Evolutionary conservation across 2,888 invertebrate species (phyloP).

Genomic region (Maniola hyperantus): DNA sequence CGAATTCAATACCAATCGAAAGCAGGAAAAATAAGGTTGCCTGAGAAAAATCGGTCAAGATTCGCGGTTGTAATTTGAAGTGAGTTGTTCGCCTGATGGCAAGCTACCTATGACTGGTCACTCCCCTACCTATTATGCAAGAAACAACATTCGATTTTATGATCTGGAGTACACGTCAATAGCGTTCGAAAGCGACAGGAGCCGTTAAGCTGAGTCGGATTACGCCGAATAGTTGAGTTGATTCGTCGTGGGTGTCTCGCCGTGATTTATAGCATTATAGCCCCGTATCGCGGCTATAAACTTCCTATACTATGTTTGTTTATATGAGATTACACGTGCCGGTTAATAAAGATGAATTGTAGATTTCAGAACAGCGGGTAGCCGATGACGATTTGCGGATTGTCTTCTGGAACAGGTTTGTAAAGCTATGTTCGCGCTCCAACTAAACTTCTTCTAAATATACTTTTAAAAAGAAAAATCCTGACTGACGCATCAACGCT

Average conservation of each 20-base stretch:
- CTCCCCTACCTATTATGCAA: constrained; percentile 16
- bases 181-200: constrained; percentile 55
- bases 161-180: constrained; percentile 43
- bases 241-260: constrained; percentile 69
- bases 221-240: constrained; percentile 50
- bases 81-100: no score
- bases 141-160: constrained; percentile 23
- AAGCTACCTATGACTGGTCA: constrained; percentile 1
- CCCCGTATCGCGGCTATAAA: constrained; percentile 50
- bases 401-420: constrained; percentile 42
- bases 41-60: no score
- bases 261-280: constrained; percentile 70
- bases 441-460: no score
- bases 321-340: constrained; percentile 33
- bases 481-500: no score
- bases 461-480: no score
- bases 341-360: constrained; percentile 43
- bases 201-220: constrained; percentile 58
- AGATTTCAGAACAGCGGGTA: constrained; percentile 35
- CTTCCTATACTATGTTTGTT: constrained; percentile 51
- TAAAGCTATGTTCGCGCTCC: constrained; percentile 24
- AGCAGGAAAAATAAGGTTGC: no score
- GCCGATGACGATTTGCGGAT: constrained; percentile 38
- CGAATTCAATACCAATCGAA: no score
- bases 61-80: no score